Conservation (phyloP, 2,888 invertebrate species). For the Latheticus oryzae region DNA sequence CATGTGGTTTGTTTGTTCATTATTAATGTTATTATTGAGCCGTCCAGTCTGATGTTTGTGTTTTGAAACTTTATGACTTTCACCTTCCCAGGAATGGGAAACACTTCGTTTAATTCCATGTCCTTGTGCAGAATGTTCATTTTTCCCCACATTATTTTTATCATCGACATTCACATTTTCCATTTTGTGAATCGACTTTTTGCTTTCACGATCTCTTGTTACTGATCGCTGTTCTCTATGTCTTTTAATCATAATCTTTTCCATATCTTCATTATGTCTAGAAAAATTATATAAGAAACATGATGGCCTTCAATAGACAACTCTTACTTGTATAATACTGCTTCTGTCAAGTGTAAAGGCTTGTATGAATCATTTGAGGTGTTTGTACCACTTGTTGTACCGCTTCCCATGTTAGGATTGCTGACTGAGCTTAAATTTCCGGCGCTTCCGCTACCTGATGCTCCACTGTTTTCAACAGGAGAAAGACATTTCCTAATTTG, state of each 20-base stretch:
- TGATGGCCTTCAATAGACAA: neutral
- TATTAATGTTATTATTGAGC: slow-evolving; percentile 35
- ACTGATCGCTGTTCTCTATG: slow-evolving; percentile 73
- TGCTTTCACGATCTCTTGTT: slow-evolving; percentile 64
- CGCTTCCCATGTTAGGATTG: slow-evolving; percentile 69
- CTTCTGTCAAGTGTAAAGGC: slow-evolving; percentile 71
- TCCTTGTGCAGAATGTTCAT: slow-evolving; percentile 46
- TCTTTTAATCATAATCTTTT: slow-evolving; percentile 78
- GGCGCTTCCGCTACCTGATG: slow-evolving; percentile 71
- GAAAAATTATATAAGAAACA: slow-evolving; percentile 16
- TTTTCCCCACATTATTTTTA: slow-evolving; percentile 49
- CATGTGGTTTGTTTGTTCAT: slow-evolving; percentile 2
- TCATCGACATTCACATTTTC: slow-evolving; percentile 42
- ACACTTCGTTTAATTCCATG: slow-evolving; percentile 74
- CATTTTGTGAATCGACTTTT: slow-evolving; percentile 42
- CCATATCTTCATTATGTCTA: slow-evolving; percentile 87
- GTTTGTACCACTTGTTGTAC: slow-evolving; percentile 66
- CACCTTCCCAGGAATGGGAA: slow-evolving; percentile 72
- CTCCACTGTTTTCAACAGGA: slow-evolving; percentile 68
- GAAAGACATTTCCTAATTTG: slow-evolving; percentile 66
- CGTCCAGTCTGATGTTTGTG: slow-evolving; percentile 64
- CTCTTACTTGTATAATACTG: slow-evolving; percentile 68
- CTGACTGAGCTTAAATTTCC: slow-evolving; percentile 72
- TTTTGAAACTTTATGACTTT: slow-evolving; percentile 70
- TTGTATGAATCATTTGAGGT: slow-evolving; percentile 65